Base-by-base conservation (phyloP, 2,797 vertebrate species). In the Leucoraja ocellata region DNA sequence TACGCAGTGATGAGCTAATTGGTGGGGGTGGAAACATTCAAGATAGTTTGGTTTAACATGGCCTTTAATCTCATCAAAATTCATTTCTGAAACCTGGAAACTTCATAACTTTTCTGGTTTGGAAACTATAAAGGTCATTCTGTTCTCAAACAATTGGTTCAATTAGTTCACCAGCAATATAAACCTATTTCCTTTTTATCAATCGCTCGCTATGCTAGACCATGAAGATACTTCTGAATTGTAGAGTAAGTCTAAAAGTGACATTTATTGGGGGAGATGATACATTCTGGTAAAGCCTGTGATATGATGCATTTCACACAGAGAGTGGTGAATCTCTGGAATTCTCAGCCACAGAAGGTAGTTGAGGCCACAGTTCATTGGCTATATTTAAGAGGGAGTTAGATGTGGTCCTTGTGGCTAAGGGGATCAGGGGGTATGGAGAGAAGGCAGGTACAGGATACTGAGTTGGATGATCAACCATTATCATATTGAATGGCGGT, bases 61-160 rank as follows among this genome's bases (percentile, higher is more conserved):
- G 88, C 71, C 71, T 92, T 86, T 76, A 68, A 58, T n/a, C 71
- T 74, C 25, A 58, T 39, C 71, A 76, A 61, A 92, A 28, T 76
- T 92, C 71, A 92, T 76, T 92, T 92, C 71, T 76, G 90, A 71
- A 91, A 91, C 86, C 32, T 90, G 63, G 86, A 68, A 71, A 91
- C 61, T 10, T 32, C 23, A 91, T 39, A 71, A 91, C 18, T n/a
- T 88, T 74, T 65, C 14, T 32, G 61, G 28, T 21, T 16, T 28
- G 39, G 73, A 92, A 74, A 71, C 68, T 92, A n/a, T 14, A 92
- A 92, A 58, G 90, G 71, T 92, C 90, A 92, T n/a, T 71, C 71
- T 54, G 25, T 92, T 92, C 71, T 28, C 71, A 92, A 92, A 76
- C 36, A 76, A 91, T 71, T 71, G 88, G 32, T 71, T 68, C n/a